phyloP scores from a whole-genome alignment of 2,888 invertebrate species.

The Cephus pygmeus region DNA sequence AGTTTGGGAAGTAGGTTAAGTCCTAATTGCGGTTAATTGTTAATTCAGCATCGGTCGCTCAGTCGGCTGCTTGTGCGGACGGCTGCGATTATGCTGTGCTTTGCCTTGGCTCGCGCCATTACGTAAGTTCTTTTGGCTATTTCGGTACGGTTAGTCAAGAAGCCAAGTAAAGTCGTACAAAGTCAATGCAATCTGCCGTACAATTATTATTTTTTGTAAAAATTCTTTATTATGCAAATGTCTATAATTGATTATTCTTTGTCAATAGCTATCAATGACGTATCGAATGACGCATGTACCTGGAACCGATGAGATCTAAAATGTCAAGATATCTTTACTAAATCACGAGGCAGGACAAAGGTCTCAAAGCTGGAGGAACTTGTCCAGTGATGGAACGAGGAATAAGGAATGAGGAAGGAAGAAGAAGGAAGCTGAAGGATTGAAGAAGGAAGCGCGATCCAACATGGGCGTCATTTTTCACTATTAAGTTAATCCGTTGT shows the following conservation, averaged over 20 bases:
- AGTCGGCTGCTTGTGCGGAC: background rate
- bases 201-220: background rate
- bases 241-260: background rate
- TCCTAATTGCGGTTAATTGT: conserved; percentile 60
- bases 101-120: conserved; percentile 3
- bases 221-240: background rate
- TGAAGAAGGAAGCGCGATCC: background rate
- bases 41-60: conserved; percentile 44
- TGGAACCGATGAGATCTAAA: background rate
- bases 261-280: background rate
- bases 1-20: conserved; percentile 56
- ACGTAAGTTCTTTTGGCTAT: conserved; percentile 1
- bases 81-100: conserved; percentile 2
- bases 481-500: background rate
- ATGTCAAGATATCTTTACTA: background rate
- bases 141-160: background rate
- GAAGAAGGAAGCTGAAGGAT: background rate
- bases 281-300: background rate
- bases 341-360: background rate
- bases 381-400: background rate
- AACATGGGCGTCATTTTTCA: background rate
- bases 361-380: background rate
- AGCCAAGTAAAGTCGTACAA: background rate
- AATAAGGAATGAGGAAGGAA: background rate
- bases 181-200: background rate